A percentile compares a stretch with the other conserved stretches of the same genome.
Conservation (phyloP, 2,113 vertebrate species). For the Halcyon malimbica region DNA sequence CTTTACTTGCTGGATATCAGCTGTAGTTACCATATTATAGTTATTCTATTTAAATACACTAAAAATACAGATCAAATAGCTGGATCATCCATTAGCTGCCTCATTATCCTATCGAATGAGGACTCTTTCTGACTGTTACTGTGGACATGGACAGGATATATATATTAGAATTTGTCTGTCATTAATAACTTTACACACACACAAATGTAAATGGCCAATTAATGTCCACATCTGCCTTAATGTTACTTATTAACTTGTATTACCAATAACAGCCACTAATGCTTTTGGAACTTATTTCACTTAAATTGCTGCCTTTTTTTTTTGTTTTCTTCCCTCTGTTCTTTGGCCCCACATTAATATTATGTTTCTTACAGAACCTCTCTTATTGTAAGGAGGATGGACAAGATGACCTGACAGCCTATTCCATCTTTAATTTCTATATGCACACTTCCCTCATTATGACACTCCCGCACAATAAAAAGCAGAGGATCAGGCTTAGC, state of each 20-base stretch:
- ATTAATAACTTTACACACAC: constrained; percentile 18
- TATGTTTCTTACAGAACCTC: constrained; percentile 17
- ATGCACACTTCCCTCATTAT: constrained; percentile 49
- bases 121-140: constrained; percentile 30
- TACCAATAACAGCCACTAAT: neutral
- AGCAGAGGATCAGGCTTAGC: constrained; percentile 5
- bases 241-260: constrained; percentile 44
- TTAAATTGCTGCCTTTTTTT: constrained; percentile 9
- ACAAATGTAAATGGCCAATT: constrained; percentile 42
- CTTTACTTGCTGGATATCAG: neutral
- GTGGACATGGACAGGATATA: constrained; percentile 22
- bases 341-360: constrained; percentile 15
- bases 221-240: constrained; percentile 35
- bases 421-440: constrained; percentile 44
- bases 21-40: constrained; percentile 30
- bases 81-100: constrained; percentile 46
- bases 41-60: constrained; percentile 50
- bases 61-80: constrained; percentile 56
- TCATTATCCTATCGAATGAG: constrained; percentile 55
- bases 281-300: constrained; percentile 31
- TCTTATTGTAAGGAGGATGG: constrained; percentile 1
- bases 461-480: constrained; percentile 55
- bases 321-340: neutral
- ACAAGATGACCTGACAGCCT: constrained; percentile 46
- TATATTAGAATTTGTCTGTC: constrained; percentile 39